phyloP scores from a whole-genome alignment of 2,113 vertebrate species.

The Podarcis muralis region DNA sequence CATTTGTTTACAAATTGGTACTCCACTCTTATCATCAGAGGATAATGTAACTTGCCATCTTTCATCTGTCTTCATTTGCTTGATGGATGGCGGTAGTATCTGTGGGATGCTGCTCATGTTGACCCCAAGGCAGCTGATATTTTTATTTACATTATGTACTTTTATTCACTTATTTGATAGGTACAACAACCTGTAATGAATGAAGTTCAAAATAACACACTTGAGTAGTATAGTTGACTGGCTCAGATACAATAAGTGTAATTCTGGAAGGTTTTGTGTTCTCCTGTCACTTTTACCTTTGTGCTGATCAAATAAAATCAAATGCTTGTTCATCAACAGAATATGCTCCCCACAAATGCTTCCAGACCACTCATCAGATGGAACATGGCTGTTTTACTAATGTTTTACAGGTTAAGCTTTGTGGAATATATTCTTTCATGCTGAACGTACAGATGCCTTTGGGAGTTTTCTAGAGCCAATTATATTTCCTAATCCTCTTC shows the following conservation, averaged over 20 bases:
- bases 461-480: constrained; percentile 43
- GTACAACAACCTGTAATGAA: constrained; percentile 29
- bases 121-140: constrained; percentile 15
- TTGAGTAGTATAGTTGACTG: constrained; percentile 7
- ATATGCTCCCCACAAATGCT: constrained; percentile 1
- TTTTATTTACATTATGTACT: constrained; percentile 33
- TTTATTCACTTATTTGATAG: constrained; percentile 13
- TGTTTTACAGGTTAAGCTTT: neutral
- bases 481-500: constrained; percentile 47
- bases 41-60: constrained; percentile 25
- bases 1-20: constrained; percentile 60
- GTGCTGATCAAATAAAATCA: constrained; percentile 5
- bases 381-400: neutral
- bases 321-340: constrained; percentile 1
- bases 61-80: constrained; percentile 51
- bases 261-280: neutral
- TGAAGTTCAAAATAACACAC: constrained; percentile 36
- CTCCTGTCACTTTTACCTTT: neutral
- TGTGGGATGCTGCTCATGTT: constrained; percentile 47
- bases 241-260: neutral
- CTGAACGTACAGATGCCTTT: constrained; percentile 15
- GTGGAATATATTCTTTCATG: constrained; percentile 20
- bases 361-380: constrained; percentile 21
- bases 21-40: constrained; percentile 34
- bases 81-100: constrained; percentile 8